Base-by-base conservation (phyloP, 2,888 invertebrate genomes). In the Limnephilus lunatus region DNA sequence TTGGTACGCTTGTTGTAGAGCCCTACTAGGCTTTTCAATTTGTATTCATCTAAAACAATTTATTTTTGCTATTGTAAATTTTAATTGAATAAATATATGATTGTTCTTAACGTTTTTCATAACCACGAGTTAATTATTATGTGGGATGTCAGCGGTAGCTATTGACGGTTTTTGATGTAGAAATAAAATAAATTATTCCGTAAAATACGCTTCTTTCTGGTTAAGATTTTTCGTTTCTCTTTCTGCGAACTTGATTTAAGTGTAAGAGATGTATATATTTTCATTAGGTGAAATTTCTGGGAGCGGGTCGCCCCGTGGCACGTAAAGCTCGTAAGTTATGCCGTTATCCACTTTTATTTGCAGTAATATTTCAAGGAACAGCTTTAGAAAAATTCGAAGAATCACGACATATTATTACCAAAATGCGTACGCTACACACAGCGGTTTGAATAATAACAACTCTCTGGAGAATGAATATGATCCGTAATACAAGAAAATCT, bases 271-370 rank as follows among this genome's bases (percentile, higher is more conserved):
- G 25, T 88, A 35, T 80, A 68, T 35, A 68, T 89, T 89, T 89
- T 81, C 81, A 89, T 89, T 80, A 88, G 88, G 31, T 19, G n/a
- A 30, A 53, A 53, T 19, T 87, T 31, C 30, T 11, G 25, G n/a
- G 31, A 87, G n/a, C 31, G 31, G 87, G 31, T 19, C 32, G 68
- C 19, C 87, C 68, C 81, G 31, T 19, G 68, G 7, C 88, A 80
- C 88, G 88, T 35, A 68, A 35, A 81, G 88, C 88, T 89, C 88
- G 53, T 80, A 25, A 88, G 32, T 88, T 80, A 81, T 80, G n/a
- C 88, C 88, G 80, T 35, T 80, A 80, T 89, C 81, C 81, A 39
- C 81, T 89, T 35, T 89, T 89, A 89, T 81, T 88, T 81, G 88
- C n/a, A 80, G 88, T 44, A 81, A 81, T 89, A 89, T 80, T 39